Evolutionary conservation across 1,140 invertebrate species (phyloP).

Genomic region (Latrodectus geometricus): DNA sequence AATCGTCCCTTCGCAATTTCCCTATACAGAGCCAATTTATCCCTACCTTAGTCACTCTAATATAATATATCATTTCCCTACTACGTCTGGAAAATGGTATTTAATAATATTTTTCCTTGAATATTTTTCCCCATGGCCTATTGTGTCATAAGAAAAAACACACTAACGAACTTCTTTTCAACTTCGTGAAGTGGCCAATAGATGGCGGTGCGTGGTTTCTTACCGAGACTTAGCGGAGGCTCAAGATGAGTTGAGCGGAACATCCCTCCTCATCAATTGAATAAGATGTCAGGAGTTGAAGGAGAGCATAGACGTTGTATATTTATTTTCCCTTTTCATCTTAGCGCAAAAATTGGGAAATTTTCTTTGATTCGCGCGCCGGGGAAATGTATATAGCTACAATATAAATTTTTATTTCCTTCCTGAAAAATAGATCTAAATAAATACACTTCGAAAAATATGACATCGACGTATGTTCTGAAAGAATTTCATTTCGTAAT

Average conservation of each 20-base stretch:
- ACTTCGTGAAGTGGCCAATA: not conserved
- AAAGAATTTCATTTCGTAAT: too few relatives aligned
- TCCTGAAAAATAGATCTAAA: too few relatives aligned
- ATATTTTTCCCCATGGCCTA: not conserved
- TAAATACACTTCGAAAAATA: too few relatives aligned
- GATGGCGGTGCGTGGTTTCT: conserved; percentile 1
- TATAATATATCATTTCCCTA: not conserved
- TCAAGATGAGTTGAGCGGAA: not conserved
- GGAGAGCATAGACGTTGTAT: not conserved
- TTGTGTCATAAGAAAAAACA: not conserved
- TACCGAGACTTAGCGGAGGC: not conserved
- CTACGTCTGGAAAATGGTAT: not conserved
- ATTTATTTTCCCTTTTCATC: not conserved
- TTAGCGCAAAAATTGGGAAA: too few relatives aligned
- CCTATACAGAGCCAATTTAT: not conserved
- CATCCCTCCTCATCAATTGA: conserved; percentile 11
- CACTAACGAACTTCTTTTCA: not conserved
- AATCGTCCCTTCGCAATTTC: not conserved
- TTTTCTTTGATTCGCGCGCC: too few relatives aligned
- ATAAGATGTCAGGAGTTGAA: conserved; percentile 16
- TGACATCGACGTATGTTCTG: too few relatives aligned
- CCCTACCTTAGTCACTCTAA: not conserved
- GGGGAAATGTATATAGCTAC: too few relatives aligned
- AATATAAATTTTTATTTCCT: too few relatives aligned
- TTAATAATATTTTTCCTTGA: not conserved